phyloP scores from a whole-genome alignment of 2,888 invertebrate species.

The Xestia ashworthii region DNA sequence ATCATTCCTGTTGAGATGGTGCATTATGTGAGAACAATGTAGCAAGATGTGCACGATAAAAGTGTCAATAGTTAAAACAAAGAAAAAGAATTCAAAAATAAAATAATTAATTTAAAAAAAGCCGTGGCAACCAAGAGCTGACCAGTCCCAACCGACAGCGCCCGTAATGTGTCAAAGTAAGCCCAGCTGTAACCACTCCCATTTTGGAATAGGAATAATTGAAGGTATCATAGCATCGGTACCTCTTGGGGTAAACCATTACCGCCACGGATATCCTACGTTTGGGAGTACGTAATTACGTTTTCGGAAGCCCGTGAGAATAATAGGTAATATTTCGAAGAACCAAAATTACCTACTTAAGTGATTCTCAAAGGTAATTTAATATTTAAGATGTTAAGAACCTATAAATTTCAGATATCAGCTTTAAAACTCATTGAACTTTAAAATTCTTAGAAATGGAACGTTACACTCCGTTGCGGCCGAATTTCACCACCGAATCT shows the following conservation, averaged over 20 bases:
- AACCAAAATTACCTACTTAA: conserved; percentile 11
- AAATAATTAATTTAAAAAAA: too few species aligned
- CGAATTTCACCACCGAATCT: background rate
- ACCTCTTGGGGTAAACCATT: conserved; percentile 36
- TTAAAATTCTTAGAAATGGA: conserved; percentile 14
- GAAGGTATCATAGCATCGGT: conserved; percentile 5
- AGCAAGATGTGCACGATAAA: too few species aligned
- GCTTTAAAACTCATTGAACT: background rate
- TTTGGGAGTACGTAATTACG: conserved; percentile 40
- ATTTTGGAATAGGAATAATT: conserved; percentile 26
- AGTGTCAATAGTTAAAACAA: too few species aligned
- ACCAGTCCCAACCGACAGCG: too few species aligned
- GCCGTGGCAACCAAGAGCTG: too few species aligned
- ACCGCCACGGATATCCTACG: conserved; percentile 42
- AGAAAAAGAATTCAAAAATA: too few species aligned
- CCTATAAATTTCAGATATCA: background rate
- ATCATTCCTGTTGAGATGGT: too few species aligned
- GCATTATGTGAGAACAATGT: too few species aligned
- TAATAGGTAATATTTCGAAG: conserved; percentile 3
- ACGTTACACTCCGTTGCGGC: conserved; percentile 7
- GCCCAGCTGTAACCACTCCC: too few species aligned
- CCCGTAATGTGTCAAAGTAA: too few species aligned
- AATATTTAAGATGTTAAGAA: conserved; percentile 6
- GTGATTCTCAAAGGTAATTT: conserved; percentile 18
- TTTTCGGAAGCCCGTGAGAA: conserved; percentile 24